phyloP scores from a whole-genome alignment of 2,113 vertebrate genomes.

The Xerus inauris region DNA sequence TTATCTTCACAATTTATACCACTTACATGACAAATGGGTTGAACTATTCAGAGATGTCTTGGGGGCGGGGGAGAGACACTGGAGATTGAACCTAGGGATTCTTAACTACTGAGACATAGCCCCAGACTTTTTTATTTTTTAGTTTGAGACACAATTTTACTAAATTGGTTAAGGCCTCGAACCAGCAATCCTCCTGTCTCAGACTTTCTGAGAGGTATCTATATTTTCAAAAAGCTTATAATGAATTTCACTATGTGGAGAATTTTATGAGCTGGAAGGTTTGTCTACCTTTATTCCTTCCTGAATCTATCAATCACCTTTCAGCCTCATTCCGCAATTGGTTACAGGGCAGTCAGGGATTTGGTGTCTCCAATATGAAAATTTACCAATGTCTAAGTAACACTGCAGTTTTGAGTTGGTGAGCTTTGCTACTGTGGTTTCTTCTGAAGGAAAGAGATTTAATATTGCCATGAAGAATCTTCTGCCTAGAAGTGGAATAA shows the following conservation, averaged over 20 bases:
- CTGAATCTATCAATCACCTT: background rate
- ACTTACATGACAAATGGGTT: background rate
- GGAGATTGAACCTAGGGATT: no score
- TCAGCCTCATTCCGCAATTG: background rate
- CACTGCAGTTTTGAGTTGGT: background rate
- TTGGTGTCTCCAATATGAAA: background rate
- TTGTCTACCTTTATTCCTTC: background rate
- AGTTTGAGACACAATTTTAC: no score
- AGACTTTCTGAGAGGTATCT: background rate
- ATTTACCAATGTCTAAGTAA: background rate
- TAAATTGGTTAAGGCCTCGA: no score
- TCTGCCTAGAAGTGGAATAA: background rate
- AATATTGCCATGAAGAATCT: background rate
- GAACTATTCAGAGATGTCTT: background rate
- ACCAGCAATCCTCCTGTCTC: no score
- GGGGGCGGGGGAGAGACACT: no score
- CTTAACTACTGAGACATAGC: no score
- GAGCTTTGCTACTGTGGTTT: background rate
- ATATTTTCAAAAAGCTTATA: background rate
- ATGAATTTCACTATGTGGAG: background rate
- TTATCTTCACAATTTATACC: background rate
- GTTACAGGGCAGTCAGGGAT: background rate
- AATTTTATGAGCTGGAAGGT: background rate
- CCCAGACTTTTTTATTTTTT: no score
- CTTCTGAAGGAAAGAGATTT: background rate